Base-by-base conservation (phyloP, 2,113 vertebrate species). In the Paratilapia polleni region DNA sequence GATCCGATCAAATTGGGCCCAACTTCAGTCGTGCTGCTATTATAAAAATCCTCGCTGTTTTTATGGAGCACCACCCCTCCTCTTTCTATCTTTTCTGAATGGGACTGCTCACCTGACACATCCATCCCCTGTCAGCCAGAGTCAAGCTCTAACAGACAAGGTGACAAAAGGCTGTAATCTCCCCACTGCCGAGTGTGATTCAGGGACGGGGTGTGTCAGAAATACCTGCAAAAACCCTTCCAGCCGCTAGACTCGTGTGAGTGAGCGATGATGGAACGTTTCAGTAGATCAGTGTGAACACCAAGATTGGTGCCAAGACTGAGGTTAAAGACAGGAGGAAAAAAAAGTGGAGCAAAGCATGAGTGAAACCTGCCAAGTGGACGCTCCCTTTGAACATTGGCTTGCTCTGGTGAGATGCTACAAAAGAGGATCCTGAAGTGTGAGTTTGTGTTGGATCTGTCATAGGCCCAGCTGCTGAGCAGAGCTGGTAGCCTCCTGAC, bases 81-180 rank as follows among this genome's bases (percentile, higher is more conserved):
- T 13, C 64, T 22, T 9, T 6, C 22, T 78, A 1, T 76, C n/a
- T 77, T 89, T 90, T 89, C 73, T 91, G 77, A 91, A 90, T 81
- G 59, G 83, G 36, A 10, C 76, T 11, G 36, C 90, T 93, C 87
- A 91, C 80, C 89, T 89, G 88, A 92, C 92, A 82, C 83, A 76
- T 94, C 86, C 89, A 61, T 91, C 88, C 92, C 88, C 75, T 90
- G 91, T 94, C 90, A 91, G 78, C 86, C 80, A 1, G 22, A 87
- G 81, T 87, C 63, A 22, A 62, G 80, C 94, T 93, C 83, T 86
- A 88, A 91, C 89, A 93, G 88, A 88, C 89, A 78, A 92, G 92
- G 92, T 92, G 94, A 94, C 95, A 95, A 94, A 92, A 95, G 92
- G 87, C 93, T 94, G 90, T 94, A 94, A 96, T 95, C 94, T 94